Conservation (phyloP, 2,888 invertebrate species). For the Cheilosia variabilis region DNA sequence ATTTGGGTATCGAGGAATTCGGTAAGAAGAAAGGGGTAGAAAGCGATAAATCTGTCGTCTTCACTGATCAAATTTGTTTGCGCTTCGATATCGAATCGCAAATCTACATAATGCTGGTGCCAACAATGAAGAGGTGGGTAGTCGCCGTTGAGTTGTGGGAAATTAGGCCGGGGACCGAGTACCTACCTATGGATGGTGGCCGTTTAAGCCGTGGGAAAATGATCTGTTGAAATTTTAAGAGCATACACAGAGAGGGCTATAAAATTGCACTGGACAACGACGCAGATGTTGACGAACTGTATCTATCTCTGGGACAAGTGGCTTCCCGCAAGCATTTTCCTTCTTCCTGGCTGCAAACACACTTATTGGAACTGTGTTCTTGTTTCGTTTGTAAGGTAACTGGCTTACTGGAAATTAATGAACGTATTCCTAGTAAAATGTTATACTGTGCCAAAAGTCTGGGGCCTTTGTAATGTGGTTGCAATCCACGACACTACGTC, state of each 20-base stretch:
- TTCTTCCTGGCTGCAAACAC: too few relatives aligned
- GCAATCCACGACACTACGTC: too few relatives aligned
- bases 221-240: too few relatives aligned
- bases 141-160: constrained; percentile 8
- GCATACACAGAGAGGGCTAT: not conserved
- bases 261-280: not conserved
- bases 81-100: constrained; percentile 34
- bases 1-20: constrained; percentile 3
- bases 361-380: too few relatives aligned
- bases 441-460: too few relatives aligned
- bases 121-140: constrained; percentile 7
- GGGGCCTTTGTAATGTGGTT: too few relatives aligned
- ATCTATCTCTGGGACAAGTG: not conserved
- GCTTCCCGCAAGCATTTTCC: too few relatives aligned
- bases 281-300: not conserved
- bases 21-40: constrained; percentile 37
- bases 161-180: not conserved
- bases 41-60: constrained; percentile 1
- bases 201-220: not conserved
- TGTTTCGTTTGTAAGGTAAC: too few relatives aligned
- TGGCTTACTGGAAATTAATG: too few relatives aligned
- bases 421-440: too few relatives aligned
- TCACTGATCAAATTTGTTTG: constrained; percentile 45
- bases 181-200: not conserved
- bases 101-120: constrained; percentile 63